Base-by-base conservation (phyloP, 1,140 invertebrate species). In the Hermatobates lingyangjiaoensis region DNA sequence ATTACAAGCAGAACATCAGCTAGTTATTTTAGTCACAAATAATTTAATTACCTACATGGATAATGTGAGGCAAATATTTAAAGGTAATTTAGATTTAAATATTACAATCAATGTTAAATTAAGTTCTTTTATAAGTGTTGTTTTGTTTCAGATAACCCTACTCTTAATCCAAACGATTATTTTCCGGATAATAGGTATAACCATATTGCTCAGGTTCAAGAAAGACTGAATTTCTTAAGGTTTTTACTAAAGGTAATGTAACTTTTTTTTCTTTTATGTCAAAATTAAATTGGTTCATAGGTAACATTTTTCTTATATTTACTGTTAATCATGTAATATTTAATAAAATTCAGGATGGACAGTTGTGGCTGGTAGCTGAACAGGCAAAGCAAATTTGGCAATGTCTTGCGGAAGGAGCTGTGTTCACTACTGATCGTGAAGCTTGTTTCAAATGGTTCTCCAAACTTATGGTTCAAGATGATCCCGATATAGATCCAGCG, bases 361-460 rank as follows among this genome's bases (percentile, higher is more conserved):
- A 77, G 65, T 66, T 97, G 25, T 96, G 90, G 88, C 71, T 97
- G 45, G 95, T 91, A 68, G 86, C 89, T 23, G 86, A 91, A 63
- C 92, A 96, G 73, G 92, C 92, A 1, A 89, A 91, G 65, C 87
- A 93, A 73, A 94, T 98, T 57, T 98, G 94, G 94, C 80, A 89
- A 58, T 94, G 89, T 66, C 71, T 98, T 44, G 90, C 91, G 14
- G 90, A 95, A 65, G 83, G 82, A 62, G 88, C 90, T 5, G 88
- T 92, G 1, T 94, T 92, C 66, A 69, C 81, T 2, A 80, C 81
- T 2, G 94, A 98, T 68, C 74, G 92, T 39, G 93, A 98, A 67
- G 86, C 90, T 2, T 97, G 93, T 69, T 98, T 97, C 68, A 89
- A 91, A 61, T 97, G 93, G 93, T 97, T 97, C 69, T 90, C 90